A percentile compares a stretch with the other conserved stretches of the same genome.
These are phyloP conservation scores for Parazoanthus atlanticus DNA, from an alignment of 92 coral and sea anemone genomes.

Conservation along the genomic window DNA sequence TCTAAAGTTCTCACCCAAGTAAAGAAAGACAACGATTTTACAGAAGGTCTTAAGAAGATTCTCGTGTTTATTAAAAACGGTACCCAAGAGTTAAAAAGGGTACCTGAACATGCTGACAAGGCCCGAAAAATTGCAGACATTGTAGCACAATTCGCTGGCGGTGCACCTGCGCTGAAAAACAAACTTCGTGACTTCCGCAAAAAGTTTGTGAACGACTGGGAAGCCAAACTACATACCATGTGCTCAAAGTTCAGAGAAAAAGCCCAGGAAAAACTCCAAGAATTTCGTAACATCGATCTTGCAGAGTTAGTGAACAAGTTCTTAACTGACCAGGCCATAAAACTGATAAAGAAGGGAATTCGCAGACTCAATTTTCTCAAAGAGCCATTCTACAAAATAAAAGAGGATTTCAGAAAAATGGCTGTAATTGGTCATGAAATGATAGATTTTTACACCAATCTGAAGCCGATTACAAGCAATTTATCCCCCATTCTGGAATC, in stretches of 20 bases:
- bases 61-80: conserved; percentile 74
- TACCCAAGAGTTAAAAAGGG: conserved; percentile 58
- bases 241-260: conserved; percentile 77
- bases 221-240: conserved; percentile 68
- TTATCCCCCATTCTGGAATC: conserved; percentile 79
- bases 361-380: conserved; percentile 67
- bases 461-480: conserved; percentile 86
- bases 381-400: conserved; percentile 73
- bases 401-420: conserved; percentile 64
- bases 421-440: conserved; percentile 71
- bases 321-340: conserved; percentile 76
- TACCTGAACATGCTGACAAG: conserved; percentile 84
- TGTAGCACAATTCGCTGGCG: conserved; percentile 75
- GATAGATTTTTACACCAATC: conserved; percentile 67
- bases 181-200: conserved; percentile 77
- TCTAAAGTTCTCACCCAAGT: conserved; percentile 85
- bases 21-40: conserved; percentile 82
- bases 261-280: conserved; percentile 68
- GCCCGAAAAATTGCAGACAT: conserved; percentile 90
- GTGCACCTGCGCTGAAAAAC: conserved; percentile 70
- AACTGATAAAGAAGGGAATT: conserved; percentile 69
- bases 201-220: conserved; percentile 77
- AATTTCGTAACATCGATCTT: conserved; percentile 70
- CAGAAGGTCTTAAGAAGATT: conserved; percentile 67
- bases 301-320: conserved; percentile 73